These are phyloP conservation scores for Ametastegia equiseti DNA, from an alignment of 2,888 invertebrate genomes.

Conservation along the genomic window DNA sequence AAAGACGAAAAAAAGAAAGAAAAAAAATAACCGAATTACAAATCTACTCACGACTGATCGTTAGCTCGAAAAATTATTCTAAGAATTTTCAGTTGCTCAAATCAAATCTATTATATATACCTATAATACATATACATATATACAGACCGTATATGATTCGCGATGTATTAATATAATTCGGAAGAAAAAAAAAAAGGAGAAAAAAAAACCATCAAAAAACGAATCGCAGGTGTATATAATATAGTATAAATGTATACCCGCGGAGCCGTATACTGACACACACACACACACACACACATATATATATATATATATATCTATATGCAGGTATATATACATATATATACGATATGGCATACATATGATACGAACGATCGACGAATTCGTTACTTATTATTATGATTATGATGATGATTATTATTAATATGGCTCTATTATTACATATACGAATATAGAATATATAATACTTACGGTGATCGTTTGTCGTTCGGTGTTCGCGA, in stretches of 20 bases:
- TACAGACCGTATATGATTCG: no score
- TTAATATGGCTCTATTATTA: no score
- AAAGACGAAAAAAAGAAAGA: background rate
- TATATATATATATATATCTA: no score
- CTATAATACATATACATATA: background rate
- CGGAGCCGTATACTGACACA: background rate
- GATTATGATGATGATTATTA: no score
- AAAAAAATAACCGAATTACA: background rate
- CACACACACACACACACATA: no score
- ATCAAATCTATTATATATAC: background rate
- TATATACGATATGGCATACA: no score
- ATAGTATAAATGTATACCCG: background rate
- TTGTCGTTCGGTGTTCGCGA: slow-evolving; percentile 22
- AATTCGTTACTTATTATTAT: no score
- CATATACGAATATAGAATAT: no score
- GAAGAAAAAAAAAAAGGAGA: background rate
- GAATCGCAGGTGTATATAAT: slow-evolving; percentile 11
- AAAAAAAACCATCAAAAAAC: background rate
- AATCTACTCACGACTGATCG: background rate
- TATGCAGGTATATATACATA: no score
- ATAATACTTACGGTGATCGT: background rate
- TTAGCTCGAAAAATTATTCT: background rate
- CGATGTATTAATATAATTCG: background rate
- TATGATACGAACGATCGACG: slow-evolving; percentile 2
- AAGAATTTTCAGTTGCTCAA: slow-evolving; percentile 27